These are phyloP conservation scores for Seira sanloemensis DNA, from an alignment of 2,888 invertebrate genomes.

Conservation along the genomic window DNA sequence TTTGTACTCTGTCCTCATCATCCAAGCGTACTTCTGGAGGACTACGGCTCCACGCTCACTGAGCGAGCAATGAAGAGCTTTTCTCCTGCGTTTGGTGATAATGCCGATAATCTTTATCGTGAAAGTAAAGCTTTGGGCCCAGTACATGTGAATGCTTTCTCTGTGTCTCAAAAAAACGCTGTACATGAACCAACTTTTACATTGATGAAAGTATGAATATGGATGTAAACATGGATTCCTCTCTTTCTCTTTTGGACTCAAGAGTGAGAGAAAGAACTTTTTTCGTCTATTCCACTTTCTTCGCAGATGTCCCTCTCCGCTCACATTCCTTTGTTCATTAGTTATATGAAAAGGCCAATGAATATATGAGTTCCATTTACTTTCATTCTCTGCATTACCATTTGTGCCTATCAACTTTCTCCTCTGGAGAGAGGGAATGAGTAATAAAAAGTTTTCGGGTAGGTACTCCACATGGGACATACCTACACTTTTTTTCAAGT, in stretches of 20 bases:
- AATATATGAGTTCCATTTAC: constrained; percentile 12
- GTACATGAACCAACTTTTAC: not conserved
- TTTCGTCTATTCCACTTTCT: not conserved
- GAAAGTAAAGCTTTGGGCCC: not conserved
- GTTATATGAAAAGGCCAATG: constrained; percentile 13
- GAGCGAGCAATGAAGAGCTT: constrained; percentile 4
- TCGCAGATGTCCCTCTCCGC: not conserved
- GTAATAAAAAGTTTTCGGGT: not conserved
- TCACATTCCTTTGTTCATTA: constrained; percentile 10
- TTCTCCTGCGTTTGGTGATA: not conserved
- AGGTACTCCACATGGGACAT: constrained; percentile 17
- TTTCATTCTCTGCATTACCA: constrained; percentile 6
- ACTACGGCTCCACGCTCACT: not conserved
- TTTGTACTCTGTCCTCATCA: not conserved
- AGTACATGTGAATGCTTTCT: not conserved
- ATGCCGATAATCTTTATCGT: constrained; percentile 16
- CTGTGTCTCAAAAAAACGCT: not conserved
- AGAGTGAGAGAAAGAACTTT: not conserved
- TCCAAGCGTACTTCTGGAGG: not conserved
- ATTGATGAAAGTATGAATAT: constrained; percentile 17
- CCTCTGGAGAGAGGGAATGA: constrained; percentile 1
- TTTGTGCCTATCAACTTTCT: not conserved
- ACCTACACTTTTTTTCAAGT: constrained; percentile 6
- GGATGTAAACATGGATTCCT: not conserved
- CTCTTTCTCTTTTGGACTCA: not conserved